phyloP scores from a whole-genome alignment of 30 jellyfish, hydroid and myxozoan species.

The Sanderia malayensis region DNA sequence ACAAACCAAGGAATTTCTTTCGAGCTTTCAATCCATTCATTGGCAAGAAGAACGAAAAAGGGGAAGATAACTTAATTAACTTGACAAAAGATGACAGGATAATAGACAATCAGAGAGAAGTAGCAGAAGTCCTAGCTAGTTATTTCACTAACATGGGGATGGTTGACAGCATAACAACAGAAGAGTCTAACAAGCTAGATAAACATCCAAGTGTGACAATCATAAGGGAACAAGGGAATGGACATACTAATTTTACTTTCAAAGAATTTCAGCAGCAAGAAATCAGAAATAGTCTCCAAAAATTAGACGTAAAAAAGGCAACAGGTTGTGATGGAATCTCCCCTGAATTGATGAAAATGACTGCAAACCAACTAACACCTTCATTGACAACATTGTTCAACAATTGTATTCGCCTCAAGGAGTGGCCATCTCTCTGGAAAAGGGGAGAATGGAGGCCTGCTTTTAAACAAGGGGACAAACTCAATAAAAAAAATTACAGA shows the following conservation, averaged over 20 bases:
- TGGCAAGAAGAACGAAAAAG: conserved; percentile 11
- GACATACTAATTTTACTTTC: background rate
- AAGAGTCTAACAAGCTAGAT: background rate
- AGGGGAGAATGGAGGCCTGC: conserved; percentile 15
- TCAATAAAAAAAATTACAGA: conserved; percentile 35
- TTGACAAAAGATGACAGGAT: conserved; percentile 1
- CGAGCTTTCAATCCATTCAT: conserved; percentile 20
- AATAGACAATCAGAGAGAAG: background rate
- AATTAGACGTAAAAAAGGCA: conserved; percentile 45
- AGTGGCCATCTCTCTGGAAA: conserved; percentile 43
- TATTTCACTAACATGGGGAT: conserved; percentile 1
- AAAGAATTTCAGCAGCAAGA: conserved; percentile 4
- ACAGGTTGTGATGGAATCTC: conserved; percentile 56
- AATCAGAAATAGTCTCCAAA: conserved; percentile 4
- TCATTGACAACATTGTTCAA: conserved; percentile 33
- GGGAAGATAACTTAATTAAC: conserved; percentile 14
- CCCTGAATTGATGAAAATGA: conserved; percentile 41
- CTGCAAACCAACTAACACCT: conserved; percentile 42
- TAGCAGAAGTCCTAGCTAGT: conserved; percentile 6
- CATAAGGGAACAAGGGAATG: background rate
- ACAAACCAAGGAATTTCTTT: conserved; percentile 22
- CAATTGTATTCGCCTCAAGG: conserved; percentile 30
- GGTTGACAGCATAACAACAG: conserved; percentile 7
- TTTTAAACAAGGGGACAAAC: conserved; percentile 34
- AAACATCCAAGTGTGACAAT: conserved; percentile 2